A percentile compares a stretch with the other conserved stretches of the same genome.
These are phyloP conservation scores for Holcopasites calliopsidis DNA, from an alignment of 1,140 invertebrate species.

Conservation along the genomic window DNA sequence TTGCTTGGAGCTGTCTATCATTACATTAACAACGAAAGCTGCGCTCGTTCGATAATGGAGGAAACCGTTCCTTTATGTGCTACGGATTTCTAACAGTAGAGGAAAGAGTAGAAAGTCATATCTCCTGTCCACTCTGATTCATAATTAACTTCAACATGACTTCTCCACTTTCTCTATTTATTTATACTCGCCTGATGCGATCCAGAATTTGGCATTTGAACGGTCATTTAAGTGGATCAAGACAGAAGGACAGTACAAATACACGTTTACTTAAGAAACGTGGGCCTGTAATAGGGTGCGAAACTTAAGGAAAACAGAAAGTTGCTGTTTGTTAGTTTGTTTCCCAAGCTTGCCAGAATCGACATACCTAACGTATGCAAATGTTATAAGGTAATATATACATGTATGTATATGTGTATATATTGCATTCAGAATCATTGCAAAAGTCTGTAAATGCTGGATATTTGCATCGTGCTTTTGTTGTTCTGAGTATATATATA, in stretches of 20 bases:
- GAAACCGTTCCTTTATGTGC: neutral
- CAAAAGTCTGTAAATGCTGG: slow-evolving; percentile 10
- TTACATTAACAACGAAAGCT: slow-evolving; percentile 16
- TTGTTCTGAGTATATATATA: neutral
- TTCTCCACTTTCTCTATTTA: slow-evolving; percentile 17
- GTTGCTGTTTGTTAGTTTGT: slow-evolving; percentile 20
- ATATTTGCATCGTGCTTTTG: slow-evolving; percentile 21
- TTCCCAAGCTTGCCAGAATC: slow-evolving; percentile 28
- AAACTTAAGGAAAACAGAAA: slow-evolving; percentile 33
- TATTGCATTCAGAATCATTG: slow-evolving; percentile 12
- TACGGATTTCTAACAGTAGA: slow-evolving; percentile 10
- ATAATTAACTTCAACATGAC: neutral
- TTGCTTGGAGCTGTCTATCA: neutral
- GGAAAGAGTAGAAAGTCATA: neutral
- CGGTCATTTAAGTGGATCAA: slow-evolving; percentile 10
- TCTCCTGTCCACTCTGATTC: slow-evolving; percentile 14
- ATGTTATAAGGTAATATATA: no score
- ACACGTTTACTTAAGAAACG: neutral
- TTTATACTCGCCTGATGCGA: slow-evolving; percentile 53
- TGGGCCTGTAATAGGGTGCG: slow-evolving; percentile 28
- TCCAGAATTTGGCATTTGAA: slow-evolving; percentile 19
- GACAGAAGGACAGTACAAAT: neutral
- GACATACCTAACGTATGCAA: slow-evolving; percentile 33
- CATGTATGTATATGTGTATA: neutral
- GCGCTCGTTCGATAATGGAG: neutral